Conservation (phyloP, 1,140 invertebrate species). For the Lutraria rhynchaena region DNA sequence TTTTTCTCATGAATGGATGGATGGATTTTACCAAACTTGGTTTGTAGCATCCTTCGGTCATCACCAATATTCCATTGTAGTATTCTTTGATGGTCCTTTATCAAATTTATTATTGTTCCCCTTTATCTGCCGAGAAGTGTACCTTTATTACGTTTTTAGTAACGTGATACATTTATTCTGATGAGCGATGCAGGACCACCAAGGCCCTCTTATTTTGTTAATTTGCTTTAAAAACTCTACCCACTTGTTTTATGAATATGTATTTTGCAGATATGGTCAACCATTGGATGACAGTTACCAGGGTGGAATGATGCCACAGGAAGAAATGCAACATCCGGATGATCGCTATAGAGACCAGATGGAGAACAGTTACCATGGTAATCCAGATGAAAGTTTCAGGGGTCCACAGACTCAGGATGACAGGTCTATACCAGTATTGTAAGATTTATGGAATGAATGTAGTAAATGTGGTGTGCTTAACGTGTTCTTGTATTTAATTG, state of each 20-base stretch:
- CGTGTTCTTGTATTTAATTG: no score
- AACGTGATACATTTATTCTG: no score
- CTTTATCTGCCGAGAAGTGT: no score
- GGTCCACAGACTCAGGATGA: conserved; percentile 37
- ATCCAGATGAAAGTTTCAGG: not conserved
- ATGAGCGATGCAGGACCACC: no score
- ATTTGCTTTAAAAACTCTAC: not conserved
- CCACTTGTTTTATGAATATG: conserved; percentile 5
- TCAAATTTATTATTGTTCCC: no score
- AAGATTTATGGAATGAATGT: conserved; percentile 14
- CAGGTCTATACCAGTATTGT: conserved; percentile 36
- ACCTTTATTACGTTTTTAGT: no score
- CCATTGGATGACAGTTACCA: conserved; percentile 25
- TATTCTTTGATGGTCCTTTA: no score
- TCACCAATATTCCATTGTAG: no score
- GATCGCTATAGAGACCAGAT: conserved; percentile 42
- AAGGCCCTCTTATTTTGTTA: not conserved
- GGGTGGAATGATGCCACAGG: conserved; percentile 26
- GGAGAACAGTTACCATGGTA: conserved; percentile 59
- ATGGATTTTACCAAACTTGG: no score
- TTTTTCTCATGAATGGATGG: no score
- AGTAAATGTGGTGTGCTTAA: not conserved
- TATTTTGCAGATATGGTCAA: conserved; percentile 37
- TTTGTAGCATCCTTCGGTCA: no score
- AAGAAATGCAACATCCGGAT: conserved; percentile 7